Evolutionary conservation across 2,797 vertebrate genomes (phyloP).

Genomic region (Pseudochaenichthys georgianus): DNA sequence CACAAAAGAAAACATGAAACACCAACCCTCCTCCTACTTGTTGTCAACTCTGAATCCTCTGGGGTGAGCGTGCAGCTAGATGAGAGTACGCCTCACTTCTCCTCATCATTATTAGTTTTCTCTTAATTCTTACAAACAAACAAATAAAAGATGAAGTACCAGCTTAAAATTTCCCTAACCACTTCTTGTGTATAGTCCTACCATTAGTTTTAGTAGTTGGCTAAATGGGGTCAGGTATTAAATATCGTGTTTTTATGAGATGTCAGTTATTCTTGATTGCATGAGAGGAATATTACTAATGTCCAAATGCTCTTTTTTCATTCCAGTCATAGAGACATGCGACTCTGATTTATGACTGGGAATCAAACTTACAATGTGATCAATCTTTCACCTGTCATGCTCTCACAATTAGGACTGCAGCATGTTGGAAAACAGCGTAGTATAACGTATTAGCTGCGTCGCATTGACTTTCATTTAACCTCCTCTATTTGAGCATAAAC

Average conservation of each 20-base stretch:
- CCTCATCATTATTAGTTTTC: background rate
- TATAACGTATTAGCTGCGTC: background rate
- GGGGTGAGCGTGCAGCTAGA: background rate
- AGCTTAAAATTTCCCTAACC: background rate
- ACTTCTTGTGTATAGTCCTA: background rate
- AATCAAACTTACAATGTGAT: background rate
- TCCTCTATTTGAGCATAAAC: no score
- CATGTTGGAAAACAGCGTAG: no score
- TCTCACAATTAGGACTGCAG: background rate
- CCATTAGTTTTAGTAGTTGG: background rate
- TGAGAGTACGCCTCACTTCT: background rate
- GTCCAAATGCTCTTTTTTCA: background rate
- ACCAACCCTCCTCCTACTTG: background rate
- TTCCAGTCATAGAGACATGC: background rate
- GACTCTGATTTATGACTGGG: background rate
- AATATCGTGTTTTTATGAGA: background rate
- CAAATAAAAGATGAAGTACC: background rate
- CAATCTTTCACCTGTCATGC: background rate
- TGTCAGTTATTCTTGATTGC: background rate
- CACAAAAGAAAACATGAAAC: slow-evolving; percentile 1
- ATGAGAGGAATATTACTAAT: background rate
- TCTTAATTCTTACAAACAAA: background rate
- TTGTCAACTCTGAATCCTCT: slow-evolving; percentile 6
- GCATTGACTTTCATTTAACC: no score
- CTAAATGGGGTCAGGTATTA: background rate